Conservation (phyloP, 2,888 invertebrate genomes). For the Leistus spinibarbis region DNA sequence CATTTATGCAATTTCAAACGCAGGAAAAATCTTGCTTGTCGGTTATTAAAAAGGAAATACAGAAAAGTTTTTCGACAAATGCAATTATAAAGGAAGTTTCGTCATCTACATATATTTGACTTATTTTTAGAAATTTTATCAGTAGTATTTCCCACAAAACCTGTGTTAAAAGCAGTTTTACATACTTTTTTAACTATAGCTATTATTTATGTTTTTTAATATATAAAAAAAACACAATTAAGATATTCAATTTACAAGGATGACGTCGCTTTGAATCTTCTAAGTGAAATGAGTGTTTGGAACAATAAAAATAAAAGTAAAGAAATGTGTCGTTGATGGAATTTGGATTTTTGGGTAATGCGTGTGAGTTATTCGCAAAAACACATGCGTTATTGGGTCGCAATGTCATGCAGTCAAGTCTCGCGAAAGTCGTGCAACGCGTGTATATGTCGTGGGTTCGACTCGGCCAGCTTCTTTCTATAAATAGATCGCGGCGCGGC, state of each 20-base stretch:
- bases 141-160: background rate
- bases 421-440: background rate
- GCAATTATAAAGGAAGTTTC: constrained; percentile 11
- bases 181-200: too few relatives aligned
- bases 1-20: too few relatives aligned
- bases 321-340: too few relatives aligned
- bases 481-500: too few relatives aligned
- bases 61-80: background rate
- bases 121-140: constrained; percentile 14
- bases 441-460: background rate
- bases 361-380: too few relatives aligned
- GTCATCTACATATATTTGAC: background rate
- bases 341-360: too few relatives aligned
- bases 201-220: background rate
- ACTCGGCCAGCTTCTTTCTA: background rate
- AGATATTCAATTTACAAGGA: too few relatives aligned
- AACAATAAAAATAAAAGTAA: too few relatives aligned
- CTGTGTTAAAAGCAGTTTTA: background rate
- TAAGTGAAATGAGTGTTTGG: too few relatives aligned
- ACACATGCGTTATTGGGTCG: background rate
- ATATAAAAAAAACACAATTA: too few relatives aligned
- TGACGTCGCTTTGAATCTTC: too few relatives aligned
- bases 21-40: too few relatives aligned
- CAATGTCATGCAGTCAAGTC: background rate
- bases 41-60: background rate